Base-by-base conservation (phyloP, 2,888 invertebrate genomes). In the Parnassius orleans region DNA sequence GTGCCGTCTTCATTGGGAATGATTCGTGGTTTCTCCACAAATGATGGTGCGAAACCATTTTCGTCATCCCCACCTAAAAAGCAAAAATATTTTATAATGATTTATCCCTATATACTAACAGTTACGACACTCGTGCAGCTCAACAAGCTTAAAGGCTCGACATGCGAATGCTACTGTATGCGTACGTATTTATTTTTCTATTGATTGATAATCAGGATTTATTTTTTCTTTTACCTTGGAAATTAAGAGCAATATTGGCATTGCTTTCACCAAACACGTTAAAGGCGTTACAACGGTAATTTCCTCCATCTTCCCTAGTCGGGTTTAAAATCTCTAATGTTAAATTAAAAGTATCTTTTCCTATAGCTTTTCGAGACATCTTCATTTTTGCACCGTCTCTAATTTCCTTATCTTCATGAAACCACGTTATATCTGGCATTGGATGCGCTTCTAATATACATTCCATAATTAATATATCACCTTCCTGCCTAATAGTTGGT, bases 191-290 rank as follows among this genome's bases (percentile, higher is more conserved):
- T 66, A 66, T 64, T 66, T 64, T 69, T 65, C 69, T 65, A 68
- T 67, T 60, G 63, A 68, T 66, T 60, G 63, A 68, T 66, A 69
- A 70, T 72, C 69, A 72, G 65, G 65, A 60, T 71, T 71, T 64
- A 69, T 72, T 74, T 71, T 71, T 72, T 68, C 69, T 75, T 59
- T 94, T 96, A 98, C 98, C 98, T 96, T 98, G 98, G 94, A 99
- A 98, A 93, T 99, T 99, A 83, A 99, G 96, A 84, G 99, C 98
- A 93, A 99, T 99, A 93, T 99, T 99, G 79, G 99, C 99, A 93
- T 99, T 99, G 93, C 98, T 98, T 94, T 99, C 99, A 90, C 99
- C 99, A 92, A 95, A 96, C 88, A 96, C 95, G 94, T 99, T 99
- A 93, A 98, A 96, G 79, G 99, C 99, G 91, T 99, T 99, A 93